A percentile compares a stretch with the other conserved stretches of the same genome.
These are phyloP conservation scores for Hesperophylax magnus DNA, from an alignment of 1,140 invertebrate species.

Conservation along the genomic window DNA sequence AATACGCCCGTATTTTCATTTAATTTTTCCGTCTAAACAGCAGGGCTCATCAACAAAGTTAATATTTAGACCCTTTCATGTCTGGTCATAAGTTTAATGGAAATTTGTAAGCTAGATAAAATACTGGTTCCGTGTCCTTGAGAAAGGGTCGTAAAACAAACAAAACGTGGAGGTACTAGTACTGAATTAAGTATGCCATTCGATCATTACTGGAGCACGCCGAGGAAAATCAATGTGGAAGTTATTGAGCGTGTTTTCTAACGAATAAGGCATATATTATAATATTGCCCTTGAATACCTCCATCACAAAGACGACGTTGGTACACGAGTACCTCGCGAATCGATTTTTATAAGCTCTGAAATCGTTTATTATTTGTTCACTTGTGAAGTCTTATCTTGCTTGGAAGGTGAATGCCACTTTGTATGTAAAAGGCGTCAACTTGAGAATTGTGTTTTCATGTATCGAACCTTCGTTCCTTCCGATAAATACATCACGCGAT, in stretches of 20 bases:
- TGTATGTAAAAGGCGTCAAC: slow-evolving; percentile 5
- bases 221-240: slow-evolving; percentile 20
- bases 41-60: not conserved
- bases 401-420: not conserved
- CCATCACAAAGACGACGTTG: not conserved
- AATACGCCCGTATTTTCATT: no score
- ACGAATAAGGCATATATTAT: not conserved
- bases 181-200: not conserved
- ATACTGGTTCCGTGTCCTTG: not conserved
- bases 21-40: no score
- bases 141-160: not conserved
- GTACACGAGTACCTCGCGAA: slow-evolving; percentile 10
- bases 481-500: slow-evolving; percentile 27
- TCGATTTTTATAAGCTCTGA: slow-evolving; percentile 14
- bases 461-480: not conserved
- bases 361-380: not conserved
- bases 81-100: not conserved
- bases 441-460: slow-evolving; percentile 12
- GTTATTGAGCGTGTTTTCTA: slow-evolving; percentile 24
- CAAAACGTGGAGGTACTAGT: not conserved
- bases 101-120: not conserved
- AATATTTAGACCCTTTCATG: not conserved
- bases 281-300: slow-evolving; percentile 3
- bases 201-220: not conserved
- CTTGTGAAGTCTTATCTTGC: not conserved